Base-by-base conservation (phyloP, 1,140 invertebrate species). In the Drosophila chauvacae region DNA sequence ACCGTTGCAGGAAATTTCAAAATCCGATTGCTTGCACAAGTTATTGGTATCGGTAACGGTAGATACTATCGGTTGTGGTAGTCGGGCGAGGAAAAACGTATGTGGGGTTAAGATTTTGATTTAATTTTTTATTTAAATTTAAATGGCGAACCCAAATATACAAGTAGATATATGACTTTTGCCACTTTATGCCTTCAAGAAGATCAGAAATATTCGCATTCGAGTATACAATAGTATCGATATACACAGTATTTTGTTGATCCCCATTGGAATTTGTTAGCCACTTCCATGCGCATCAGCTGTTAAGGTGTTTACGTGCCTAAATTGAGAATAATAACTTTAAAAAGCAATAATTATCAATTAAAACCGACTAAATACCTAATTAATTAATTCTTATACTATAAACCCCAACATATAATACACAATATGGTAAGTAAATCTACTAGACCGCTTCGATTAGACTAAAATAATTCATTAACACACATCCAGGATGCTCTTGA, bases 371-470 rank as follows among this genome's bases (percentile, higher is more conserved):
- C 0, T 4, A 41, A 14, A n/a, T n/a, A 28, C 7, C 6, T 30
- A 3, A 41, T 16, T 13, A 42, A 11, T 20, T 13, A 20, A 20
- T 44, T 37, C 9, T n/a, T 4, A 11, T 18, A 35, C 7, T 10
- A 18, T 13, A 18, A 1, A 2, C 16, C 9, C 16, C 0, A n/a
- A 7, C 9, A 4, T 7, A 64, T 1, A 9, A 26, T 11, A 2
- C 35, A 26, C 11, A 47, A n/a, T 37, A 70, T 70, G 66, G 66
- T 70, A 42, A 26, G 1, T 56, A 39, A 4, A 37, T 11, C 9
- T 7, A n/a, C 1, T 16, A 7, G 16, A 35, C 10, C 2, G 3
- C 13, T 6, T 16, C 3, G 20, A 1, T 2, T 11, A 7, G 9
- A 3, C 0, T 23, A 4, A 3, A 42, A 28, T 23, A 23, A 18